Evolutionary conservation across 2,797 vertebrate species (phyloP).

Genomic region (Lagorchestes hirsutus): DNA sequence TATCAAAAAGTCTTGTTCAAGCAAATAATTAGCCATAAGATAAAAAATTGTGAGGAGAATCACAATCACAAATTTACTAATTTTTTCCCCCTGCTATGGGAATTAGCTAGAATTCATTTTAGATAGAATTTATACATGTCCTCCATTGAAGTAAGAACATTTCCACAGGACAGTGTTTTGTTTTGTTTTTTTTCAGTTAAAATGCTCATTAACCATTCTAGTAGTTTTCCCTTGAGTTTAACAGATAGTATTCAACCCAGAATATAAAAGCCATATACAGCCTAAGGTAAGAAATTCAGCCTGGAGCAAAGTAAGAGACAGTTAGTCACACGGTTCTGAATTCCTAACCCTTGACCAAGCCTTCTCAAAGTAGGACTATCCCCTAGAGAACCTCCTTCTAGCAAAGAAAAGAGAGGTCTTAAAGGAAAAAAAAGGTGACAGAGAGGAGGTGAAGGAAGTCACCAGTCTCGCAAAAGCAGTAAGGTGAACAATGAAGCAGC

Average conservation of each 20-base stretch:
- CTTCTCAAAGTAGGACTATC: neutral
- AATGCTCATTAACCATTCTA: neutral
- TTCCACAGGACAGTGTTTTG: neutral
- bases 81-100: neutral
- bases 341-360: neutral
- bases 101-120: neutral
- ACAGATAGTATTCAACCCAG: neutral
- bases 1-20: neutral
- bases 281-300: neutral
- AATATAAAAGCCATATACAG: neutral
- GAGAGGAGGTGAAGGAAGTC: too few relatives aligned
- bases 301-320: neutral
- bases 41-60: neutral
- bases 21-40: neutral
- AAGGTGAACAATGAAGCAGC: neutral
- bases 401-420: constrained; percentile 14
- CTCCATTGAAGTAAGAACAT: neutral
- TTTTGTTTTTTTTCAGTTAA: neutral
- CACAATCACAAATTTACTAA: neutral
- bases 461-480: neutral
- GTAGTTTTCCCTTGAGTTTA: neutral
- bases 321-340: neutral
- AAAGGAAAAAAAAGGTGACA: neutral
- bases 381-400: constrained; percentile 15
- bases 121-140: neutral